Evolutionary conservation across 2,888 invertebrate species (phyloP), one percentile per base, ranked within the genome.

Genomic region (Pheosia tremula): DNA sequence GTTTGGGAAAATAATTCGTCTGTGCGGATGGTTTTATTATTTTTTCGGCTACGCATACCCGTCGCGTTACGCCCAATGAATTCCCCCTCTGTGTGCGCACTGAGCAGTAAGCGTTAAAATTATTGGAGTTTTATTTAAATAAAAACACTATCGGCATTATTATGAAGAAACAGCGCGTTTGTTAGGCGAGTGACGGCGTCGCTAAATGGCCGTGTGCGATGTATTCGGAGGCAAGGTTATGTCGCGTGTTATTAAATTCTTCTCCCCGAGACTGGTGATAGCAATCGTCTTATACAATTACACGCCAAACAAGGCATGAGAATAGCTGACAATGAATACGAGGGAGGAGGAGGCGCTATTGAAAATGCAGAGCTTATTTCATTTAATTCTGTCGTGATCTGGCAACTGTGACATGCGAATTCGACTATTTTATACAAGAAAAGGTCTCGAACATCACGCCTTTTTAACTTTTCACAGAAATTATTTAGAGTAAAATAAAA

Each of bases 221-320:
- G 73, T 81, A 82, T 84, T 82, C 74, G 78, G 66, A 62, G 66
- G 75, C 73, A 78, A 80, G 76, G 79, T 84, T 85, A 85, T 84
- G 82, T 83, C 82, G 79, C 79, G 79, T 88, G 85, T 90, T 92
- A 92, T 93, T 92, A 91, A 92, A 92, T 93, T 92, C 88, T 89
- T 91, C 90, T 84, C 82, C 83, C 79, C 78, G 77, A 76, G 81
- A 81, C 84, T 83, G 82, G 84, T 84, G 85, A 89, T 90, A 87
- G 87, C 89, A 89, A 90, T 90, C 88, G 87, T 87, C 86, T 88
- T 83, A 89, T 90, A 90, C 88, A 91, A 92, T 91, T 91, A 90
- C 89, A 86, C 82, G 86, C 83, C 84, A 84, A 88, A 88, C 84
- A 86, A 85, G 84, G 87, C 87, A 85, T 87, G 84, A 83, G 83